Base-by-base conservation (phyloP, 2,888 invertebrate species). In the Phymatocera aterrima region DNA sequence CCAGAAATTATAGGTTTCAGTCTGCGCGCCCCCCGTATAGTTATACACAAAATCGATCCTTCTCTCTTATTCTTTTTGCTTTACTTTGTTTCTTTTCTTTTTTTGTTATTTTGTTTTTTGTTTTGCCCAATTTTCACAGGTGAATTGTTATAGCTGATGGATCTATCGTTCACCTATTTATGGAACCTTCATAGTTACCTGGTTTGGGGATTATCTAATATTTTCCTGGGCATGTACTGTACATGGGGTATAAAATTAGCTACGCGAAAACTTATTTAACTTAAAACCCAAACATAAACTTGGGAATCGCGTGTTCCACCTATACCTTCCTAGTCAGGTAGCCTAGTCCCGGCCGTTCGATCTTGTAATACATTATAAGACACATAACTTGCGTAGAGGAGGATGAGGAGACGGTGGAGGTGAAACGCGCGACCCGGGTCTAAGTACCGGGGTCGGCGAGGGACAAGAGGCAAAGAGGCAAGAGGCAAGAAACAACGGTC, bases 401-500 rank as follows among this genome's bases (percentile, higher is more conserved):
- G 6, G 6, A 43, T 43, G 43, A 43, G 43, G 43, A 43, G 43
- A 43, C 18, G 18, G 54, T 5, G 6, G n/a, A 54, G 40, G 43
- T 43, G 43, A 64, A 64, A 64, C 61, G 18, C 65, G 21, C 43
- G 65, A 24, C 65, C 43, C 5, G 24, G 65, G 65, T 24, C 65
- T 24, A 31, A 37, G 37, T 64, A 64, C 37, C 34, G 65, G 65
- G 65, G 43, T 68, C 72, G n/a, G n/a, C n/a, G 51, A 72, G 72
- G 72, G 48, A 72, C 72, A 72, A 31, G 72, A 31, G 51, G 31
- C 3, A 61, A 21, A 31, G 61, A 31, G 31, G 43, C 48, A 48
- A 37, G 57, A 21, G 57, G 57, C 74, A 57, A 75, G 74, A 75
- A 75, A 75, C 74, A 75, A 75, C 74, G 74, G 74, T 54, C 74